Base-by-base conservation (phyloP, 1,140 invertebrate genomes). In the Brachionus manjavacas region DNA sequence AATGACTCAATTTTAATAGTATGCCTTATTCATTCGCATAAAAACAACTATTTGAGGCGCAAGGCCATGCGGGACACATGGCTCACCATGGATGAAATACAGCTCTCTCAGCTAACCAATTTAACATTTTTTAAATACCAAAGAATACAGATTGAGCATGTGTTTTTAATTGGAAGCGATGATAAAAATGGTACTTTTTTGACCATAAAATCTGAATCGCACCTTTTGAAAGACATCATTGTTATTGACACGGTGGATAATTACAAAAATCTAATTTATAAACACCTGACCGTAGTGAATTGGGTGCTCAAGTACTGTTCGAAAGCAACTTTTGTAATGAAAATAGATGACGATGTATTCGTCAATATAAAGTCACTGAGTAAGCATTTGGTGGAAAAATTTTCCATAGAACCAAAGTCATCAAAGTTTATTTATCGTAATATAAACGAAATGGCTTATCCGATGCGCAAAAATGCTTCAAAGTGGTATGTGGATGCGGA, bases 251-350 rank as follows among this genome's bases (percentile, higher is more conserved):
- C 95, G 88, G 83, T 91, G 8, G 94, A 95, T 89, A 91, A 91
- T 39, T 96, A 95, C 87, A 91, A 92, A 85, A 96, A 95, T 89
- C 91, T 96, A 89, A 95, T 94, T 1, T 94, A 94, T 87, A 96
- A 96, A 89, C 94, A 95, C 88, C 92, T 94, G 4, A 94, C 94
- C 92, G 92, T 92, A 1, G 91, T 95, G n/a, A 94, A 94, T 87
- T 96, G 94, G 93, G 91, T 92, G 55, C 91, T 92, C 6, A 92
- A 93, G 87, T 91, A 93, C 88, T 92, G 90, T 87, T 85, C 86
- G 85, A 90, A 91, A 85, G 93, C 93, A 0, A 85, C 25, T 68
- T 90, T 87, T 85, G 85, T 91, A 46, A 86, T 91, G 66, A 91
- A 91, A 86, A 88, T 89, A 4, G 91, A 92, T 85, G 91, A 92